Base-by-base conservation (phyloP, 2,113 vertebrate genomes). In the Anhinga rufa region DNA sequence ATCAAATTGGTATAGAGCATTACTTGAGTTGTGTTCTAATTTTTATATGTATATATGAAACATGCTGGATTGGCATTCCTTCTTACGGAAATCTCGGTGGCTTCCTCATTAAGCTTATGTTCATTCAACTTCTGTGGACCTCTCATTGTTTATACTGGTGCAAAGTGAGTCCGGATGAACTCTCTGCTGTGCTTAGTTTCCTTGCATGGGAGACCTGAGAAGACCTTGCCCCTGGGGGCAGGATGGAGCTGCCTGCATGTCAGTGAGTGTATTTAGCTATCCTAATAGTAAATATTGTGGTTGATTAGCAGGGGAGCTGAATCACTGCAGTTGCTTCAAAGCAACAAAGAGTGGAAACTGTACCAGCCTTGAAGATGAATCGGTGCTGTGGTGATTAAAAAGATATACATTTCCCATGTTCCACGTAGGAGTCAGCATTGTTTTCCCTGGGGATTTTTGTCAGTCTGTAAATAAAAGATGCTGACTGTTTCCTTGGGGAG, bases 401-500 rank as follows among this genome's bases (percentile, higher is more conserved):
- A 84, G 81, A 88, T 89, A 38, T 8, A 65, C 19, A 19, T 79
- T 95, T 87, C 83, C 86, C 54, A 14, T 72, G 74, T 48, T 93
- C 61, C 66, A 24, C 5, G 1, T 11, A 72, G 83, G 69, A 96
- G 80, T 84, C 3, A 3, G 61, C 81, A 57, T 79, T 89, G 77
- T 76, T 91, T 88, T 91, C 92, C 91, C 49, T 15, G 12, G 86
- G 81, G 93, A 69, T 57, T 96, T 91, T 78, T 3, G 2, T 34
- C 69, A 82, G 81, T 92, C 95, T 93, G 86, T 94, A 94, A 95
- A 91, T 95, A 89, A 93, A 96, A 92, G 70, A 84, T 85, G 83
- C 74, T 81, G 78, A 75, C 2, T 9, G 44, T 79, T 92, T 92
- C 92, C 91, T 82, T 82, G 74, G 94, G 89, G 74, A 93, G 49